Evolutionary conservation across 1,140 invertebrate genomes (phyloP).

Genomic region (Bombus balteatus): DNA sequence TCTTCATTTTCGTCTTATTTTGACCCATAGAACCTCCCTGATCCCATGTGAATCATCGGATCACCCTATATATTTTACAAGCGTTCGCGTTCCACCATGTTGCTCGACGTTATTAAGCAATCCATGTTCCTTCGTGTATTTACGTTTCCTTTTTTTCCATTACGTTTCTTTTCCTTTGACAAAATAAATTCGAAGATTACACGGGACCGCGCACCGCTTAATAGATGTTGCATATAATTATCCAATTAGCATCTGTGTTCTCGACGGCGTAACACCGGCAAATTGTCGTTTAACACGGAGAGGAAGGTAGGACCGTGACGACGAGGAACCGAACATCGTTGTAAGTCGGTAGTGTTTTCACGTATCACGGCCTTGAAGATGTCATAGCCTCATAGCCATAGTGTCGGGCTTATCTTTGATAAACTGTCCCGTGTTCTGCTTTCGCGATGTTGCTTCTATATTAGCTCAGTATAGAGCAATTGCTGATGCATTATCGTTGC

Average conservation of each 20-base stretch:
- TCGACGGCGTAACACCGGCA: constrained; percentile 22
- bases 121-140: background rate
- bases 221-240: constrained; percentile 50
- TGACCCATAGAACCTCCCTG: no score
- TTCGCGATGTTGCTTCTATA: background rate
- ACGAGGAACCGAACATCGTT: background rate
- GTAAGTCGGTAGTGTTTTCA: background rate
- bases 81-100: background rate
- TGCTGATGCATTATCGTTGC: no score
- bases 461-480: background rate
- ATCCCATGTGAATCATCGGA: no score
- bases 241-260: constrained; percentile 46
- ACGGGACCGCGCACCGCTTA: constrained; percentile 12
- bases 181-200: constrained; percentile 10
- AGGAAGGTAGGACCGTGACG: constrained; percentile 15
- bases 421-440: background rate
- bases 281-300: constrained; percentile 44
- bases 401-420: background rate
- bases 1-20: no score
- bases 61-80: background rate
- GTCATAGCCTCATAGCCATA: no score
- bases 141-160: background rate
- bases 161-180: background rate
- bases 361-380: background rate
- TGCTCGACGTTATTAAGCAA: constrained; percentile 27